Conservation (phyloP, 2,797 vertebrate genomes). For the Lemur catta region DNA sequence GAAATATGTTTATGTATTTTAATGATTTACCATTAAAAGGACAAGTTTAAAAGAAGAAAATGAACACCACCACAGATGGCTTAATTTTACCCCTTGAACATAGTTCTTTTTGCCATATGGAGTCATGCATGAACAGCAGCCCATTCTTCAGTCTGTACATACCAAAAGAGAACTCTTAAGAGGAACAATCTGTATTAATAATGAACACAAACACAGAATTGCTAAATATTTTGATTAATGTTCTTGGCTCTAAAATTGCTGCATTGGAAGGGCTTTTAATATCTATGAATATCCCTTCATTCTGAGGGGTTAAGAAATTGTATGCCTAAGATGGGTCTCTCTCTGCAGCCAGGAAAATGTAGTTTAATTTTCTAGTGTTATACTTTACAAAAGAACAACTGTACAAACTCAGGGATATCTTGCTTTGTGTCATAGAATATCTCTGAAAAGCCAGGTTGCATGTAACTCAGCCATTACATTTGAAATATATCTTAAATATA, state of each 20-base stretch:
- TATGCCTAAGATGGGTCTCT: neutral
- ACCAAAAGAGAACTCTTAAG: conserved; percentile 31
- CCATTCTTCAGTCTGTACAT: neutral
- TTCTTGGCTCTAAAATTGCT: neutral
- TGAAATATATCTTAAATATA: neutral
- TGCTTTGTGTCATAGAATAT: neutral
- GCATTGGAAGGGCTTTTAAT: neutral
- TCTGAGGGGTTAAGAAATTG: neutral
- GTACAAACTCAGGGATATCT: neutral
- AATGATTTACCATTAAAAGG: conserved; percentile 10
- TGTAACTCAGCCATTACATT: neutral
- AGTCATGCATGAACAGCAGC: neutral
- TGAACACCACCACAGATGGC: neutral
- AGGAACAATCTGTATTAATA: conserved; percentile 25
- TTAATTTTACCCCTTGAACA: neutral
- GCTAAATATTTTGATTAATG: conserved; percentile 51
- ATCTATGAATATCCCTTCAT: neutral
- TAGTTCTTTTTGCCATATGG: conserved; percentile 30
- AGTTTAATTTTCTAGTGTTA: neutral
- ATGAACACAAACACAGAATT: conserved; percentile 18
- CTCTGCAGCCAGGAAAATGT: neutral
- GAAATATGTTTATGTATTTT: neutral
- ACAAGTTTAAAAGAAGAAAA: conserved; percentile 14
- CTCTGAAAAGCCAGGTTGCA: neutral
- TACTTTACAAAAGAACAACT: neutral